A percentile compares a stretch with the other conserved stretches of the same genome.
Evolutionary conservation across 2,113 vertebrate species (phyloP).

Genomic region (Leuciscus idus): DNA sequence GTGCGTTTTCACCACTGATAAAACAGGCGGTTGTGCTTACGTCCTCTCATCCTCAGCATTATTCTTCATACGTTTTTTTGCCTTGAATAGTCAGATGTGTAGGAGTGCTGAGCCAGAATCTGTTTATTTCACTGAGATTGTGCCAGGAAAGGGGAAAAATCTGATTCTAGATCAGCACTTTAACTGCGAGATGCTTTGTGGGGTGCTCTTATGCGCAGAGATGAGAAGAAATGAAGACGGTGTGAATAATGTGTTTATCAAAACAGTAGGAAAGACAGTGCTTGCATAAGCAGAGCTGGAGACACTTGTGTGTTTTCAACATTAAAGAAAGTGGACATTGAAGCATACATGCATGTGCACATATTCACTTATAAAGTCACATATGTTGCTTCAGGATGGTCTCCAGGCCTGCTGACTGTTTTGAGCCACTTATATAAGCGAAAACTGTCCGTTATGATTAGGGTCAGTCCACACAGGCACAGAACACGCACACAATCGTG

Average conservation of each 20-base stretch:
- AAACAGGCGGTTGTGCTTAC: constrained; percentile 11
- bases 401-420: constrained; percentile 44
- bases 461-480: constrained; percentile 32
- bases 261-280: not conserved
- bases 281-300: not conserved
- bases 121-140: constrained; percentile 17
- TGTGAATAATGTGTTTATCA: not conserved
- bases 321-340: not conserved
- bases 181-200: not conserved
- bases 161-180: constrained; percentile 29
- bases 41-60: constrained; percentile 58
- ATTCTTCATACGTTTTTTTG: constrained; percentile 8
- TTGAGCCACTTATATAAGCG: constrained; percentile 49
- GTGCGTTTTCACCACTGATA: constrained; percentile 31
- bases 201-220: not conserved
- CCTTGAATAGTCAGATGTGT: constrained; percentile 24
- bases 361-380: not conserved
- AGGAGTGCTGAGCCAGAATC: constrained; percentile 27
- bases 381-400: constrained; percentile 39
- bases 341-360: constrained; percentile 8
- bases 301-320: not conserved
- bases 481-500: constrained; percentile 31
- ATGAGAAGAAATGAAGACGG: not conserved
- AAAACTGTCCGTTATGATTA: constrained; percentile 54
- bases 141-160: constrained; percentile 4